These are phyloP conservation scores for Brachionus rotundiformis DNA, from an alignment of 1,140 invertebrate species.

Conservation along the genomic window DNA sequence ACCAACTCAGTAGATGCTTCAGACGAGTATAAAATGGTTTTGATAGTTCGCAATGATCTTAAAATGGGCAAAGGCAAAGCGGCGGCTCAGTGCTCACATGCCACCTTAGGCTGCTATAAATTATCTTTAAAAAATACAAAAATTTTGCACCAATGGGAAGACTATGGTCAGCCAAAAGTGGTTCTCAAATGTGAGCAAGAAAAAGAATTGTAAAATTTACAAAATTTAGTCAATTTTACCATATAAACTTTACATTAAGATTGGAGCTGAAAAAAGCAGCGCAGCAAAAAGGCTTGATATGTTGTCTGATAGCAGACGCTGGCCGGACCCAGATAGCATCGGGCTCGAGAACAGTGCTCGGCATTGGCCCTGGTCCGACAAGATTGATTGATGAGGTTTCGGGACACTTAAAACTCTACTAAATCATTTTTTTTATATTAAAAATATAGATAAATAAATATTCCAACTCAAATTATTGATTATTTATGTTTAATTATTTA, in stretches of 20 bases:
- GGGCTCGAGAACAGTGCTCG: conserved; percentile 51
- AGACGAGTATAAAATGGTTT: conserved; percentile 72
- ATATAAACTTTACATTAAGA: background rate
- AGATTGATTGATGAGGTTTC: conserved; percentile 50
- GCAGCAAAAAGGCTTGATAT: conserved; percentile 22
- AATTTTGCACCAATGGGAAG: conserved; percentile 1
- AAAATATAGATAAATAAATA: too few species aligned
- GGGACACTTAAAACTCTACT: conserved; percentile 51
- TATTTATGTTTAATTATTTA: too few species aligned
- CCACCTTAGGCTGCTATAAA: conserved; percentile 75
- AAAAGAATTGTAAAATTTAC: conserved; percentile 27
- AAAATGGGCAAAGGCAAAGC: conserved; percentile 90
- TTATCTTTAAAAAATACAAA: conserved; percentile 66
- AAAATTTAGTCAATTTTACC: background rate
- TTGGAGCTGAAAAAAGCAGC: conserved; percentile 31
- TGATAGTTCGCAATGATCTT: conserved; percentile 83
- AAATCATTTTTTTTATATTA: background rate
- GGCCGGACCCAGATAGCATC: conserved; percentile 50
- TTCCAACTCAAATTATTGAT: background rate
- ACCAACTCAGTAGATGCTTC: background rate
- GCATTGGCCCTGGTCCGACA: conserved; percentile 47
- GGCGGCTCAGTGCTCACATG: conserved; percentile 85
- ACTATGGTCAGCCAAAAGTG: conserved; percentile 49
- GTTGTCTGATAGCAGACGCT: conserved; percentile 37
- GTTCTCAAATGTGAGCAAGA: conserved; percentile 34